These are phyloP conservation scores for Temnothorax nylanderi DNA, from an alignment of 1,140 invertebrate species.

Conservation along the genomic window DNA sequence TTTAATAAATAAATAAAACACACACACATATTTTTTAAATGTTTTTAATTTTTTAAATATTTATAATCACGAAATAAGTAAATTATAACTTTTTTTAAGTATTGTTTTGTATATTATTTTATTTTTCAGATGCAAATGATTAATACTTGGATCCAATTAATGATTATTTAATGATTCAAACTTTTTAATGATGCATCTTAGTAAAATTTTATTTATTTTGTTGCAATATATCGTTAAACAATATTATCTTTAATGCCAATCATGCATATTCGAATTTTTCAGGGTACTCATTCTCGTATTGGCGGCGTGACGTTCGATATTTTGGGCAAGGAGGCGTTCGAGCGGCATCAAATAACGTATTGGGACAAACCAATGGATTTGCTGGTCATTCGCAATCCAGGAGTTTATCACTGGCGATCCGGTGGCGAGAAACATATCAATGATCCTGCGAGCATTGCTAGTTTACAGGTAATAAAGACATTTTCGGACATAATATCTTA, in stretches of 20 bases:
- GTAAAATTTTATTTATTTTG: background rate
- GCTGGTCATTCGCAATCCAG: constrained; percentile 96
- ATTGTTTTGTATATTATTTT: background rate
- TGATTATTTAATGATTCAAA: constrained; percentile 75
- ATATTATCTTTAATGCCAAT: background rate
- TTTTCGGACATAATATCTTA: background rate
- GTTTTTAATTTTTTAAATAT: background rate
- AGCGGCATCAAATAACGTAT: constrained; percentile 94
- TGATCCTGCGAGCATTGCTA: constrained; percentile 97
- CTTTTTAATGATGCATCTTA: constrained; percentile 63
- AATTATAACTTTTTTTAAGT: background rate
- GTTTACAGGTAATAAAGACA: constrained; percentile 89
- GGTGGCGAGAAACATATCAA: constrained; percentile 99
- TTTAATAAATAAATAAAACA: background rate
- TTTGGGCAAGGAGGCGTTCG: constrained; percentile 94
- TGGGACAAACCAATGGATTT: constrained; percentile 90
- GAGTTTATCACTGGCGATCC: constrained; percentile 97
- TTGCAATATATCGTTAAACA: background rate
- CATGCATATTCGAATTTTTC: constrained; percentile 27
- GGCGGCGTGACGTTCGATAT: constrained; percentile 97
- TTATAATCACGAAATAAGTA: constrained; percentile 1
- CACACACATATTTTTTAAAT: background rate
- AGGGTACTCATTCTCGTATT: constrained; percentile 97
- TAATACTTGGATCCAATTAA: constrained; percentile 80
- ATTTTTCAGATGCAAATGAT: constrained; percentile 65